A percentile compares a stretch with the other conserved stretches of the same genome.
phyloP scores from a whole-genome alignment of 2,113 vertebrate genomes.

The Nesogale talazaci region DNA sequence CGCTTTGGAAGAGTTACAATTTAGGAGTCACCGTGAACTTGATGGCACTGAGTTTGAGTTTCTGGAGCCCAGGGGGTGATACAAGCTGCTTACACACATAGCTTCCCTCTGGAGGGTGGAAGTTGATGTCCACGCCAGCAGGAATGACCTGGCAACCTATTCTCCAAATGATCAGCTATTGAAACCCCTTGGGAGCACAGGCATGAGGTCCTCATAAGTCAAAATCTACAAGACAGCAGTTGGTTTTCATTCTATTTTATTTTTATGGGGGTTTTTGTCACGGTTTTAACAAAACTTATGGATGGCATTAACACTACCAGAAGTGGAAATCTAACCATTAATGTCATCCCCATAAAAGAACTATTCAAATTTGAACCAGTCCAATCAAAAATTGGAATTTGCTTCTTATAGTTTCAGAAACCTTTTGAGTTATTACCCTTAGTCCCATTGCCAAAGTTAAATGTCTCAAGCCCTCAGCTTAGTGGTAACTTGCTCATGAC shows the following conservation, averaged over 20 bases:
- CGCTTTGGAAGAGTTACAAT: no score
- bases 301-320: constrained; percentile 1
- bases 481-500: background rate
- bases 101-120: background rate
- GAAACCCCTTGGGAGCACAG: background rate
- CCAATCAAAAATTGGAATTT: no score
- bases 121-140: background rate
- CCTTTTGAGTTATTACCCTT: background rate
- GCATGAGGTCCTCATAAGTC: background rate
- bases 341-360: background rate
- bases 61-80: no score
- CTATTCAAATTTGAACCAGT: background rate
- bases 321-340: background rate
- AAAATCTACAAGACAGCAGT: background rate
- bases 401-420: constrained; percentile 34
- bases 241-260: background rate
- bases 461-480: constrained; percentile 1
- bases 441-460: constrained; percentile 38
- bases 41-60: no score
- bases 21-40: no score
- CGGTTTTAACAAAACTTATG: constrained; percentile 2
- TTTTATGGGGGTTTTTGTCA: no score
- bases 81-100: background rate
- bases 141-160: background rate
- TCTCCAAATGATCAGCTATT: background rate